A percentile compares a stretch with the other conserved stretches of the same genome.
phyloP scores from a whole-genome alignment of 2,888 invertebrate genomes.

The Campoletis raptor region DNA sequence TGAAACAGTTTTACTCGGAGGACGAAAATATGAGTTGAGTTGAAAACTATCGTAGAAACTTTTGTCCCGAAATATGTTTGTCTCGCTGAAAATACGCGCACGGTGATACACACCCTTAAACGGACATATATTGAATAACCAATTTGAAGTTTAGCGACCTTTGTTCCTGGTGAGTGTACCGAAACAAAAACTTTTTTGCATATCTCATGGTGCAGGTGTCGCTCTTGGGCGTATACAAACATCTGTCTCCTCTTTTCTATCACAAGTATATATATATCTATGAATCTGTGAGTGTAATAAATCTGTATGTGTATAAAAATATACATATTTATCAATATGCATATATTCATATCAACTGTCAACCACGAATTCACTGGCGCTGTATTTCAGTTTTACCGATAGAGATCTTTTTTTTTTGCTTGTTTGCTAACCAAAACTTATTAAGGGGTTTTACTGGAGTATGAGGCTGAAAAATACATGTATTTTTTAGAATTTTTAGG shows the following conservation, averaged over 20 bases:
- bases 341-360: conserved; percentile 6
- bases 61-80: neutral
- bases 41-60: conserved; percentile 22
- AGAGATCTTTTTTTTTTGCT: neutral
- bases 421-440: neutral
- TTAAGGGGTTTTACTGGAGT: neutral
- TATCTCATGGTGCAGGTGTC: conserved; percentile 68
- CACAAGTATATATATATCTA: neutral
- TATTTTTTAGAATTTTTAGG: no score
- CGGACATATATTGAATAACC: conserved; percentile 69
- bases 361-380: neutral
- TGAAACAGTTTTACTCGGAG: neutral
- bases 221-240: conserved; percentile 38
- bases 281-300: neutral
- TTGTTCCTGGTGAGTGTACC: conserved; percentile 69
- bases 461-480: no score
- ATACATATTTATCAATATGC: neutral
- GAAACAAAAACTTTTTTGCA: conserved; percentile 53
- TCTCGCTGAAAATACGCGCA: conserved; percentile 2
- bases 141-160: conserved; percentile 78
- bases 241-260: conserved; percentile 42
- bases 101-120: neutral
- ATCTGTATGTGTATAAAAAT: neutral
- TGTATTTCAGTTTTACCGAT: neutral
- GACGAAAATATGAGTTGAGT: neutral